A percentile compares a stretch with the other conserved stretches of the same genome.
These are phyloP conservation scores for Agrilus mali DNA, from an alignment of 2,888 invertebrate species.

Conservation along the genomic window DNA sequence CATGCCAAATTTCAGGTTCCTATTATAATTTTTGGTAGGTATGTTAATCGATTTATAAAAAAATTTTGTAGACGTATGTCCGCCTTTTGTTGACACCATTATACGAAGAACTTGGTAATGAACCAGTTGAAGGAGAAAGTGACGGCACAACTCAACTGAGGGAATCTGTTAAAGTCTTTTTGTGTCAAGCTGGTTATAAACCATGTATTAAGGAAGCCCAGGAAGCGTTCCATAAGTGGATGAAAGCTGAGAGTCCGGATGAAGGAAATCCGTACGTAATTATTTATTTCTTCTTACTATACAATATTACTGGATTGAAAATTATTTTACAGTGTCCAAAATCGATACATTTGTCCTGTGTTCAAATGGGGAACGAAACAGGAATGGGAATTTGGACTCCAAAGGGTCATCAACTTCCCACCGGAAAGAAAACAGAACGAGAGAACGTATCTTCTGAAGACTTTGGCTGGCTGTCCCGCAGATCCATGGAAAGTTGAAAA, in stretches of 20 bases:
- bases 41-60: neutral
- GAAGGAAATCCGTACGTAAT: constrained; percentile 65
- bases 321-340: constrained; percentile 46
- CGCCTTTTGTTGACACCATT: constrained; percentile 55
- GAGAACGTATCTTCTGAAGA: constrained; percentile 63
- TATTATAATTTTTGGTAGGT: too few relatives aligned
- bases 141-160: constrained; percentile 56
- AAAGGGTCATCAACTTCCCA: constrained; percentile 65
- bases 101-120: constrained; percentile 52
- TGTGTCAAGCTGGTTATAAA: constrained; percentile 63
- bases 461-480: constrained; percentile 67
- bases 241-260: constrained; percentile 59
- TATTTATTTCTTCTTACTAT: constrained; percentile 1
- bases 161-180: constrained; percentile 53
- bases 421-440: constrained; percentile 57
- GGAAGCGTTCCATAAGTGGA: constrained; percentile 60
- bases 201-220: constrained; percentile 68
- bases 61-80: constrained; percentile 49
- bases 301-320: neutral
- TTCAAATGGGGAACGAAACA: constrained; percentile 69
- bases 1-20: constrained; percentile 60
- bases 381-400: constrained; percentile 73
- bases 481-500: constrained; percentile 54
- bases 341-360: constrained; percentile 66
- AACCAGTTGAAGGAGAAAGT: constrained; percentile 44